Percentiles rank a stretch among this genome's conserved stretches.
Evolutionary conservation across 1,140 invertebrate genomes (phyloP).

Genomic region (Musca domestica): DNA sequence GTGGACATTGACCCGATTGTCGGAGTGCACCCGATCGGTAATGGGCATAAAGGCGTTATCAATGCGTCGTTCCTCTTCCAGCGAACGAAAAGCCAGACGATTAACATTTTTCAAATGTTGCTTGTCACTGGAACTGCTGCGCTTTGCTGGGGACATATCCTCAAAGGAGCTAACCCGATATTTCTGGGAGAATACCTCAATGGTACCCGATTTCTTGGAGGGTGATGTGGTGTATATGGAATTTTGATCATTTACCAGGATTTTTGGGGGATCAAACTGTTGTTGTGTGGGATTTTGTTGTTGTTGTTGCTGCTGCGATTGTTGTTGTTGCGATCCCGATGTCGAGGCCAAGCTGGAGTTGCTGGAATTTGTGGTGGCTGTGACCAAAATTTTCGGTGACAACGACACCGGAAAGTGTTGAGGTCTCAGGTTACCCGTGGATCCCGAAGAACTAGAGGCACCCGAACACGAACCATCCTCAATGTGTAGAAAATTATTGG

Average conservation of each 20-base stretch:
- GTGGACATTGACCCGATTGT: slow-evolving; percentile 51
- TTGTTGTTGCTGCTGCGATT: slow-evolving; percentile 32
- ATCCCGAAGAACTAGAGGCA: slow-evolving; percentile 38
- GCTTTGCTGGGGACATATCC: slow-evolving; percentile 47
- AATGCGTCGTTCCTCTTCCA: slow-evolving; percentile 53
- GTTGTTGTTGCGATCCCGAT: slow-evolving; percentile 24
- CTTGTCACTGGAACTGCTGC: slow-evolving; percentile 27
- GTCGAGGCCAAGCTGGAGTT: slow-evolving; percentile 45
- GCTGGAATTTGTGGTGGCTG: slow-evolving; percentile 48
- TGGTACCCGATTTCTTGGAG: slow-evolving; percentile 49
- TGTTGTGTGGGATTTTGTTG: slow-evolving; percentile 51
- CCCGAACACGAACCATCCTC: slow-evolving; percentile 49
- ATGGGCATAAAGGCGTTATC: slow-evolving; percentile 53
- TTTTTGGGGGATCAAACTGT: slow-evolving; percentile 52
- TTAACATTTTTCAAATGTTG: slow-evolving; percentile 49
- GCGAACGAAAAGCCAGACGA: slow-evolving; percentile 48
- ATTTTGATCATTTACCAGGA: slow-evolving; percentile 53
- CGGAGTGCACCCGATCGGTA: slow-evolving; percentile 50
- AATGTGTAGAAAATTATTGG: slow-evolving; percentile 48
- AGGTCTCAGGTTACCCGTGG: slow-evolving; percentile 35
- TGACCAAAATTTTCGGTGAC: slow-evolving; percentile 48
- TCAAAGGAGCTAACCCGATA: slow-evolving; percentile 53
- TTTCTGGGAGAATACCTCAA: slow-evolving; percentile 54
- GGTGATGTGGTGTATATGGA: slow-evolving; percentile 54
- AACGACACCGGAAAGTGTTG: slow-evolving; percentile 51